Evolutionary conservation across 2,113 vertebrate genomes (phyloP).

Genomic region (Cololabis saira): DNA sequence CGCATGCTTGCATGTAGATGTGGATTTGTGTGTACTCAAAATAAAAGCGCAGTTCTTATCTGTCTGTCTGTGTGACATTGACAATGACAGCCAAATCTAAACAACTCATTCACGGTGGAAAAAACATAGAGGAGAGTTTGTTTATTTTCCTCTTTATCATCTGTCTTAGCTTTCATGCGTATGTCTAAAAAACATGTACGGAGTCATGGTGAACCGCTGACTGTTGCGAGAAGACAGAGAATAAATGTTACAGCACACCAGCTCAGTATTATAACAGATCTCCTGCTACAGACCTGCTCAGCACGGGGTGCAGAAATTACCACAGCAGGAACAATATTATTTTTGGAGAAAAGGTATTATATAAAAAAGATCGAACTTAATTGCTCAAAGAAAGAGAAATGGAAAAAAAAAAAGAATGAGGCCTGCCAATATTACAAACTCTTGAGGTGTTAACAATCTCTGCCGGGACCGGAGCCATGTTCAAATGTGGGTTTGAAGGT

Average conservation of each 20-base stretch:
- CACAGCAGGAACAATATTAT: slow-evolving; percentile 25
- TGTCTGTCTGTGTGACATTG: slow-evolving; percentile 8
- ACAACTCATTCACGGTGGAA: slow-evolving; percentile 20
- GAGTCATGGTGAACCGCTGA: slow-evolving; percentile 28
- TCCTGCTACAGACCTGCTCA: slow-evolving; percentile 27
- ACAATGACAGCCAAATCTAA: slow-evolving; percentile 32
- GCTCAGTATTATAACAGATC: slow-evolving; percentile 15
- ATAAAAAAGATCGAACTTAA: slow-evolving; percentile 25
- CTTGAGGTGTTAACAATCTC: slow-evolving; percentile 8
- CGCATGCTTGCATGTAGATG: neutral
- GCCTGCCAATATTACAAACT: slow-evolving; percentile 24
- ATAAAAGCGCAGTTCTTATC: slow-evolving; percentile 19
- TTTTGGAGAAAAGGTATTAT: slow-evolving; percentile 18
- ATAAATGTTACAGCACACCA: slow-evolving; percentile 20
- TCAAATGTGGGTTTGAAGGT: slow-evolving; percentile 34
- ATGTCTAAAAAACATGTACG: slow-evolving; percentile 18
- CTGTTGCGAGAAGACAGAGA: slow-evolving; percentile 23
- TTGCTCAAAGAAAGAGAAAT: slow-evolving; percentile 4
- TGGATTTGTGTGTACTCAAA: slow-evolving; percentile 17
- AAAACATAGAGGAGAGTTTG: slow-evolving; percentile 31
- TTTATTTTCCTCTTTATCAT: slow-evolving; percentile 62
- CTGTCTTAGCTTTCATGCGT: slow-evolving; percentile 38
- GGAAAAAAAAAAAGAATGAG: neutral
- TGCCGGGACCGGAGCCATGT: slow-evolving; percentile 27
- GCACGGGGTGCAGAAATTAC: slow-evolving; percentile 32